Evolutionary conservation across 2,113 vertebrate genomes (phyloP), one percentile per base, ranked within the genome.

Genomic region (Emydocephalus ijimae): DNA sequence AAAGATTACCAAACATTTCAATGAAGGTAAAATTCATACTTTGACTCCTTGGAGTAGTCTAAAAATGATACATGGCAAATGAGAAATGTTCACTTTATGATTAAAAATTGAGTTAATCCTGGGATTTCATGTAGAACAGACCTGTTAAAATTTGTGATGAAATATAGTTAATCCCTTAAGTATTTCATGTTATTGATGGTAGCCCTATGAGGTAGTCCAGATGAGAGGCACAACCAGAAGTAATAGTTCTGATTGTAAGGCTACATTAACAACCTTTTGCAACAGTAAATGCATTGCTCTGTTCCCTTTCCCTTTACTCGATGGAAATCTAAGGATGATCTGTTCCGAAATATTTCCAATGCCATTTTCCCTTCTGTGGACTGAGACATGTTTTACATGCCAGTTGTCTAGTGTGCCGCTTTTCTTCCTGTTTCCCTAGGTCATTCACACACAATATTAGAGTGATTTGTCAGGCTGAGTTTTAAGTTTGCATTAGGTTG

Each of bases 11-110:
- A 93, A 91, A 7, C 34, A 81, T 93, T 94, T 95, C 93, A 85
- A 88, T 1, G 92, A 91, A 88, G 88, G 93, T 81, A 26, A 48
- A 69, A 93, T 91, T 95, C 96, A 96, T 95, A 93, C 93, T 95
- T 94, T 89, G 95, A 91, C 87, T 93, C 92, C 92, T 93, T 93
- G 39, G 91, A 95, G 91, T 91, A 87, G 50, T 59, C 91, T 89
- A 91, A 92, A 97, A 96, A 96, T 94, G 95, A 95, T 95, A 97
- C 95, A 97, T 97, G 97, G 98, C 96, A 93, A 97, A 97, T 96
- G 95, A 91, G 89, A 95, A 95, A 96, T 95, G 90, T 96, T 95
- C 94, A 96, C 95, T 90, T 89, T 91, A 93, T 94, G 94, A 93
- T 88, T 87, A 96, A 94, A 89, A 50, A 29, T 87, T 87, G 5